Percentiles rank a stretch among this genome's conserved stretches.
Evolutionary conservation across 2,113 vertebrate genomes (phyloP).

Genomic region (Cygnus buccinator): DNA sequence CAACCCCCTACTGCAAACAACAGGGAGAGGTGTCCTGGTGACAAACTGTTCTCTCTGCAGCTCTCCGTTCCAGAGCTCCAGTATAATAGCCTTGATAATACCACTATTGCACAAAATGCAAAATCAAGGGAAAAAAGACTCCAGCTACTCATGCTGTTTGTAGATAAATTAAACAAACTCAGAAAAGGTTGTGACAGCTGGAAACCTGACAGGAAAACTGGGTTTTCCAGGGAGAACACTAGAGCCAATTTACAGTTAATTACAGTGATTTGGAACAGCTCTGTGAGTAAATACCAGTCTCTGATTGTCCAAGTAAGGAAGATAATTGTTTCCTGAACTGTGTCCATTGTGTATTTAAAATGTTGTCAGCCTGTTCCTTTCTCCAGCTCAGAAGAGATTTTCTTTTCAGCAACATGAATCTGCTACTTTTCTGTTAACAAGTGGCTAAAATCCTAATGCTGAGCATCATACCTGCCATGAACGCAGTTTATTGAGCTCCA

Average conservation of each 20-base stretch:
- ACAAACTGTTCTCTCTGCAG: not conserved
- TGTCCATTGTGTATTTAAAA: slow-evolving; percentile 41
- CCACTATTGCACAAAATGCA: not conserved
- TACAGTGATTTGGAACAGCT: slow-evolving; percentile 70
- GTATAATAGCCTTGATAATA: not conserved
- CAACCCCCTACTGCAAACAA: not conserved
- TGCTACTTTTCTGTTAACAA: not conserved
- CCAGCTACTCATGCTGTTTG: slow-evolving; percentile 25
- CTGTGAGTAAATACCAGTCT: slow-evolving; percentile 56
- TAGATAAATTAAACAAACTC: slow-evolving; percentile 45
- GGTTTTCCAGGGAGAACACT: slow-evolving; percentile 61
- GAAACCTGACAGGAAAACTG: slow-evolving; percentile 55
- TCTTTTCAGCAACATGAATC: not conserved
- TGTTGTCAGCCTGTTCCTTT: slow-evolving; percentile 17
- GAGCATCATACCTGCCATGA: not conserved
- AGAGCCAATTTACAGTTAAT: slow-evolving; percentile 73
- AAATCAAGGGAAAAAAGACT: not conserved
- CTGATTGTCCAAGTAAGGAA: slow-evolving; percentile 60
- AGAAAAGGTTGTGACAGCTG: slow-evolving; percentile 51
- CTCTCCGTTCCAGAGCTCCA: not conserved
- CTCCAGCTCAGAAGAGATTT: slow-evolving; percentile 15
- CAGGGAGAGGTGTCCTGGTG: not conserved
- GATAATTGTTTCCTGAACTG: slow-evolving; percentile 69
- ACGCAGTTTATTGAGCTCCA: not conserved
- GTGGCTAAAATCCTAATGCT: not conserved